Base-by-base conservation (phyloP, 2,888 invertebrate species). In the Eremobia ochroleuca region DNA sequence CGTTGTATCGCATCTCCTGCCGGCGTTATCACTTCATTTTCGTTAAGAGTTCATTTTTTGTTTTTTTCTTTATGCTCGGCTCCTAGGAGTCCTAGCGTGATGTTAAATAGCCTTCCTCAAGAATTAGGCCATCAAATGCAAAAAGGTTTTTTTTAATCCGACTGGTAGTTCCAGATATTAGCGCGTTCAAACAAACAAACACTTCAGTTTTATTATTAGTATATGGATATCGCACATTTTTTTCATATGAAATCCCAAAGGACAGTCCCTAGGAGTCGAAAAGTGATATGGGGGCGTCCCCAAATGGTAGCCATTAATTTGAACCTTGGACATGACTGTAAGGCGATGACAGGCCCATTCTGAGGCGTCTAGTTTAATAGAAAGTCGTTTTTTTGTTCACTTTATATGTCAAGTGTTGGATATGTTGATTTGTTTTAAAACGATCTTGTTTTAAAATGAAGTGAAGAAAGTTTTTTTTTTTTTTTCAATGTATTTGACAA, bases 261-360 rank as follows among this genome's bases (percentile, higher is more conserved):
- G 87, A 79, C 68, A 46, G 40, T 43, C 37, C 11, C 61, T 67
- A 75, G 66, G 65, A 86, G 87, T 83, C 80, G 80, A 86, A 85
- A 90, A 88, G 87, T 88, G 87, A 86, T 72, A 76, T 66, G 77
- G 65, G 79, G n/a, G 64, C 71, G 79, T 73, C 77, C 81, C 78
- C 70, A 83, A 87, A 88, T 88, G 83, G 86, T 74, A 62, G 77
- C 85, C 91, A 90, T 90, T 90, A 87, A 89, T 90, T 89, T 89
- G 77, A 28, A 71, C 79, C 77, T 74, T 55, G 76, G 85, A 87
- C 86, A 87, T 80, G 85, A 79, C 85, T 87, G 90, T 49, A 88
- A 88, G 72, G 76, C 81, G 88, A 69, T 83, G 90, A 88, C 90
- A 90, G 90, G 85, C 83, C 85, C 87, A 88, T 91, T 89, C 89